These are phyloP conservation scores for Pseudochirops corinnae DNA, from an alignment of 2,797 vertebrate genomes.

Conservation along the genomic window DNA sequence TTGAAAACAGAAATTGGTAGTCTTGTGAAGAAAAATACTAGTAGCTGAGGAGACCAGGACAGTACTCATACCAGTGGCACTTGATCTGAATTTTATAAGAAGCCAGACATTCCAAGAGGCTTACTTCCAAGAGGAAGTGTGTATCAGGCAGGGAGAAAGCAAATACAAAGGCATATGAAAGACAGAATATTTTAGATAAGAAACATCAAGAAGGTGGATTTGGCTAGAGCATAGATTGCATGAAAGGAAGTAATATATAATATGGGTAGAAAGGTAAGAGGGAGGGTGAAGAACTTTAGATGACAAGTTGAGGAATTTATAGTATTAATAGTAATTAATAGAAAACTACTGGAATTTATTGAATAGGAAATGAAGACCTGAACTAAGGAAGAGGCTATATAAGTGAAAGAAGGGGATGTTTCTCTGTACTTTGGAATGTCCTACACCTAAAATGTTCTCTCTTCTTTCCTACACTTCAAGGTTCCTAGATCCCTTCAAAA, in stretches of 20 bases:
- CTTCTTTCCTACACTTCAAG: not conserved
- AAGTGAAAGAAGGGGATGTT: not conserved
- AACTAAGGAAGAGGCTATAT: not conserved
- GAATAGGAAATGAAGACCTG: not conserved
- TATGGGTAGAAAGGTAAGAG: not conserved
- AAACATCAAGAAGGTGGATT: not conserved
- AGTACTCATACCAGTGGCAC: not conserved
- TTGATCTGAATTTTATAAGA: not conserved
- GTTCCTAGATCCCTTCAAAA: not conserved
- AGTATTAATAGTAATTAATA: not conserved
- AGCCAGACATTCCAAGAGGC: not conserved
- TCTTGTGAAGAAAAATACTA: not conserved
- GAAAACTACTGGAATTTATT: not conserved
- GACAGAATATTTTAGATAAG: not conserved
- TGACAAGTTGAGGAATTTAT: not conserved
- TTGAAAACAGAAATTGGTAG: not conserved
- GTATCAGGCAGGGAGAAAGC: not conserved
- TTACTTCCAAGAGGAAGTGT: not conserved
- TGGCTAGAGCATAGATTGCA: not conserved
- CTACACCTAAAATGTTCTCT: not conserved
- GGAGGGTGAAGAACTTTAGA: not conserved
- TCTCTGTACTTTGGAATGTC: not conserved
- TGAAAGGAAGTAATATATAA: not conserved
- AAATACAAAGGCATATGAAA: not conserved
- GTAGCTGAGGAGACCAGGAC: not conserved